A percentile compares a stretch with the other conserved stretches of the same genome.
Conservation (phyloP, 2,797 vertebrate genomes). For the Australoheros facetus region DNA sequence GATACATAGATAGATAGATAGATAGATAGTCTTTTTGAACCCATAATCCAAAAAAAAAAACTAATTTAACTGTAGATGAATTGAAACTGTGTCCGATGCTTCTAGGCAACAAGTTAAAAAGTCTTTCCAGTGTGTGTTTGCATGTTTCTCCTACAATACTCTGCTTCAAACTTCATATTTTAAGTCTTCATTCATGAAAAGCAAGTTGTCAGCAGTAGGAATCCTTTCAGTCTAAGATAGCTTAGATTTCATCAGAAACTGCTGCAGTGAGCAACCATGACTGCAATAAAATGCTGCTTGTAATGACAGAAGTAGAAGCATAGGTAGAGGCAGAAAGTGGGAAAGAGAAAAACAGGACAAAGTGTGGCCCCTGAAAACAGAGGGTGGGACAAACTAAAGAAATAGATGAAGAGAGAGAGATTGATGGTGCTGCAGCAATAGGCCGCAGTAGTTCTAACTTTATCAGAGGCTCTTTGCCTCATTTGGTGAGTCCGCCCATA, state of each 20-base stretch:
- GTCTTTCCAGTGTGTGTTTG: neutral
- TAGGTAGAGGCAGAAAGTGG: neutral
- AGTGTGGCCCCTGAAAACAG: conserved; percentile 8
- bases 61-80: neutral
- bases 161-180: no score
- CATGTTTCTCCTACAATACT: neutral
- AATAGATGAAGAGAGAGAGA: conserved; percentile 23
- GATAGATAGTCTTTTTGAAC: neutral
- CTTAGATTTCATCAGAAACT: neutral
- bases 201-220: neutral
- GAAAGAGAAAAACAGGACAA: neutral
- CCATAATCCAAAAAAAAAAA: neutral
- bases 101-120: neutral
- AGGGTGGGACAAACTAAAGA: conserved; percentile 42
- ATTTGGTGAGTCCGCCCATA: conserved; percentile 77
- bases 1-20: no score
- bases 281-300: neutral
- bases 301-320: conserved; percentile 8
- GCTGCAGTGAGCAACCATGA: neutral
- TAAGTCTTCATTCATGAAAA: neutral
- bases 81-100: neutral
- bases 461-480: conserved; percentile 68
- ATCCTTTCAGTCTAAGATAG: neutral
- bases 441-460: conserved; percentile 54
- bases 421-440: conserved; percentile 43